These are phyloP conservation scores for Nycticorax nycticorax DNA, from an alignment of 2,113 vertebrate species.

Conservation along the genomic window DNA sequence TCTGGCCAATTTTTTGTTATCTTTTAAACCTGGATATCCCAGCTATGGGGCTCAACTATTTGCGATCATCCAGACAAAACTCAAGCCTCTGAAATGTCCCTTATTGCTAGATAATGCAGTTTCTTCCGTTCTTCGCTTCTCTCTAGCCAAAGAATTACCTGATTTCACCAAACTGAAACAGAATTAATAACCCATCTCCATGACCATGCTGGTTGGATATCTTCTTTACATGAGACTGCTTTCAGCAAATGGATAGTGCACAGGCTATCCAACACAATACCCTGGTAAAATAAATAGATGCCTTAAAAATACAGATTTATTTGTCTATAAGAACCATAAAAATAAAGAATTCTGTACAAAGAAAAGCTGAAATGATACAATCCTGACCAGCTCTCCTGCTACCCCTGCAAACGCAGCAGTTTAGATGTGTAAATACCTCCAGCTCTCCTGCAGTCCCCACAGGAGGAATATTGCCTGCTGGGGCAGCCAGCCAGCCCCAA, in stretches of 20 bases:
- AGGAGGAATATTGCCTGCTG: neutral
- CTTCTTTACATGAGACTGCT: neutral
- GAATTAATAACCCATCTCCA: neutral
- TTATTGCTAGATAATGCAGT: neutral
- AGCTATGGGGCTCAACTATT: neutral
- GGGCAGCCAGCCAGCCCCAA: neutral
- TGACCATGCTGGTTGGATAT: neutral
- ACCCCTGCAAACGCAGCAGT: accelerated
- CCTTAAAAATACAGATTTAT: neutral
- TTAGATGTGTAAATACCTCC: neutral
- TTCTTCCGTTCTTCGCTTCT: neutral
- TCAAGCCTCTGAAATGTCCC: neutral
- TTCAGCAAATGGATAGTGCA: neutral
- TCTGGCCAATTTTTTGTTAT: neutral
- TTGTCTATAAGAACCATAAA: neutral
- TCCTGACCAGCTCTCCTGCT: neutral
- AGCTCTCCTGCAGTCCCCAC: neutral
- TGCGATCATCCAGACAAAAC: neutral
- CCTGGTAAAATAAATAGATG: neutral
- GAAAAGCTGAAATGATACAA: neutral
- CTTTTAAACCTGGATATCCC: neutral
- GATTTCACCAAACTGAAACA: neutral
- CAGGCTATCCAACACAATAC: neutral
- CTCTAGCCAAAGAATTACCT: neutral
- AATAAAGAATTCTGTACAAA: neutral